phyloP scores from a whole-genome alignment of 2,113 vertebrate species.

The Pangasianodon hypophthalmus region DNA sequence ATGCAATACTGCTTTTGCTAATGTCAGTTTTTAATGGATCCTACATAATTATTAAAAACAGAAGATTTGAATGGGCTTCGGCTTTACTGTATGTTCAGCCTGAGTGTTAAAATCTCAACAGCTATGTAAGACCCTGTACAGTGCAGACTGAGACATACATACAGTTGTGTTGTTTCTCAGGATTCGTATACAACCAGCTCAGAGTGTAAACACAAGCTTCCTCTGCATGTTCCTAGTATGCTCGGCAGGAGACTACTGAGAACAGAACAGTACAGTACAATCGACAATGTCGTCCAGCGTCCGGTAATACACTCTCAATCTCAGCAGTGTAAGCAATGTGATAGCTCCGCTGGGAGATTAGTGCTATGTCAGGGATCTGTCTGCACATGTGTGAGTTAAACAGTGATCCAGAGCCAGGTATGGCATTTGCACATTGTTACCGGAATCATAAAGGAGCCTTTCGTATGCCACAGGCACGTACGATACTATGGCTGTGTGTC shows the following conservation, averaged over 20 bases:
- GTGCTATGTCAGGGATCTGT: constrained; percentile 21
- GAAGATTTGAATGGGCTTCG: not conserved
- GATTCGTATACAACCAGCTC: not conserved
- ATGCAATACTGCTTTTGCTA: not conserved
- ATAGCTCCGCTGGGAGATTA: constrained; percentile 20
- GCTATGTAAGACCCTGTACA: not conserved
- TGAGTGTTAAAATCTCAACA: not conserved
- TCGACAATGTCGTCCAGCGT: constrained; percentile 4
- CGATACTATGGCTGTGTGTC: not conserved
- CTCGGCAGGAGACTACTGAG: constrained; percentile 10
- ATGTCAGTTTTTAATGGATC: not conserved
- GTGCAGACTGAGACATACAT: not conserved
- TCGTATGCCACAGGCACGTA: not conserved
- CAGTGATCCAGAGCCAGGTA: constrained; percentile 13
- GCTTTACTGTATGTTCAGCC: not conserved
- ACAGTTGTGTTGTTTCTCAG: not conserved
- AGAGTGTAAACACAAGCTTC: not conserved
- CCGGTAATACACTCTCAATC: constrained; percentile 30
- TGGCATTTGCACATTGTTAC: constrained; percentile 20
- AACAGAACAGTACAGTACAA: constrained; percentile 14
- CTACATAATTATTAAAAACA: not conserved
- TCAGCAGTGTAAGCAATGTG: constrained; percentile 3
- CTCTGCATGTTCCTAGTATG: not conserved
- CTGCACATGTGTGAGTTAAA: not conserved
- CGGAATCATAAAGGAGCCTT: constrained; percentile 32